Percentiles rank a stretch among this genome's conserved stretches.
Conservation (phyloP, 2,113 vertebrate genomes). For the Cyprinodon brontotheroides region DNA sequence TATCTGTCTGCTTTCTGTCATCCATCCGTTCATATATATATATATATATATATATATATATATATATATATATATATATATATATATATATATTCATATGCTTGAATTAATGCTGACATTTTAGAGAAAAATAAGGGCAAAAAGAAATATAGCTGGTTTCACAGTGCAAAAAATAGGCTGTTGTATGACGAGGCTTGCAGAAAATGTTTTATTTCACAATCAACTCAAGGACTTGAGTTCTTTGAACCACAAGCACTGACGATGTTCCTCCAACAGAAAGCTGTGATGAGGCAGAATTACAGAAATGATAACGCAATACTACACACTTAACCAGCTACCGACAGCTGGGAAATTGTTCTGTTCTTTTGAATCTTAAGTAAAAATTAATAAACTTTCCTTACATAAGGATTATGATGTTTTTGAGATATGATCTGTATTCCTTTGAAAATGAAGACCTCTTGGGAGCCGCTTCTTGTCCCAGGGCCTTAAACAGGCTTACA, state of each 20-base stretch:
- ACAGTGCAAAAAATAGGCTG: neutral
- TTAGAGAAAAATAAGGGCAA: neutral
- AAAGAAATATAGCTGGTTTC: neutral
- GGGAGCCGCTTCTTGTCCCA: neutral
- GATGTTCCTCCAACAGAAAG: neutral
- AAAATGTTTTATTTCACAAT: neutral
- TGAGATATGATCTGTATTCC: neutral
- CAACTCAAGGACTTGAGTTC: neutral
- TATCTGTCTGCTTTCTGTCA: constrained; percentile 4
- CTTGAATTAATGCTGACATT: neutral
- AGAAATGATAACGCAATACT: neutral
- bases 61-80: constrained; percentile 25
- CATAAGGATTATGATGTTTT: neutral
- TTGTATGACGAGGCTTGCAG: neutral
- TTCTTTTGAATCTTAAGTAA: neutral
- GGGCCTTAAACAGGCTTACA: neutral
- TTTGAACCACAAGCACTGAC: neutral
- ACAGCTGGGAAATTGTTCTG: neutral
- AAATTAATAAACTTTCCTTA: neutral
- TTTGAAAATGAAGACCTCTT: neutral
- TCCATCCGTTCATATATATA: neutral
- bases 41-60: no score
- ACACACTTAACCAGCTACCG: neutral
- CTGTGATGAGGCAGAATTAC: neutral
- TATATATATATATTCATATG: constrained; percentile 19